Evolutionary conservation across 2,888 invertebrate species (phyloP), one percentile per base, ranked within the genome.

Genomic region (Drosophila neutralis): DNA sequence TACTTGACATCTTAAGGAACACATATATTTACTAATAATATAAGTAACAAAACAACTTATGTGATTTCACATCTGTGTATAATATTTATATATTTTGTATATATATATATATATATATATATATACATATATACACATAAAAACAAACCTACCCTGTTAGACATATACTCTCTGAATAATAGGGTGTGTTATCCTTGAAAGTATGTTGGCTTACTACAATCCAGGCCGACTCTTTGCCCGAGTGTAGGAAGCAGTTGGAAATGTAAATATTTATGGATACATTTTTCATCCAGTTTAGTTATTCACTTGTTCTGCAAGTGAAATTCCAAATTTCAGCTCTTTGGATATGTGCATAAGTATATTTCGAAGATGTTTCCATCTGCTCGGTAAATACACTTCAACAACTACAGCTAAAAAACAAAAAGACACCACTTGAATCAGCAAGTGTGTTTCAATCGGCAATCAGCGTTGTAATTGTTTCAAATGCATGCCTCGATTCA

Each of bases 391-490:
- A 24, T 24, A 45, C 7, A 8, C 21, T 45, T 24, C 7, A 15
- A 24, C 45, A 15, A 7, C 4, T 42, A 2, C 15, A 0, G 27
- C 2, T 11, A 11, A 21, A 27, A 15, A 15, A 1, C 76, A 76
- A 70, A 69, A 56, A 45, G n/a, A 54, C 61, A 64, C 31, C 45
- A 62, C 61, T 59, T 31, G 27, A 49, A 68, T 24, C 27, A 38
- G 69, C 48, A 48, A 51, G 27, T 56, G 31, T 15, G 31, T 21
- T 29, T 51, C 33, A 29, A 29, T 29, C 29, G 29, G 29, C 29
- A 29, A 90, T 90, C 90, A 90, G 73, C 69, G 57, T 29, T 63
- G 82, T 71, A 68, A 73, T 83, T 86, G 88, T 86, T 74, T 81
- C 71, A 69, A 59, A 54, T 60, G 62, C 73, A 58, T 52, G 63